phyloP scores from a whole-genome alignment of 2,113 vertebrate genomes.

The Neomonachus schauinslandi region DNA sequence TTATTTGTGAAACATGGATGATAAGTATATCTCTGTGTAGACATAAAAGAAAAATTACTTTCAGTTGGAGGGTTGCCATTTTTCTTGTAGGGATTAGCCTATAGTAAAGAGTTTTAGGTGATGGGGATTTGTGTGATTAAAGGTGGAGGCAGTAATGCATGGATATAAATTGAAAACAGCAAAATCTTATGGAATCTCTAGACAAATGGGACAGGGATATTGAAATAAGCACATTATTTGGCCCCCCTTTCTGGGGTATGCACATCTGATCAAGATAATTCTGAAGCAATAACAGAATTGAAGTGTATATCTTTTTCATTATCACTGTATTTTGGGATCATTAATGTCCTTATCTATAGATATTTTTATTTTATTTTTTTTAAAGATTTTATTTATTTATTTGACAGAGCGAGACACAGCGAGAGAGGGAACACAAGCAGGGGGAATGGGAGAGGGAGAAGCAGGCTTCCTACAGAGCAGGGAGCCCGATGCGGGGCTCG shows the following conservation, averaged over 20 bases:
- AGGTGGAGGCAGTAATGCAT: neutral
- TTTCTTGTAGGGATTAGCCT: neutral
- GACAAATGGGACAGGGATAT: neutral
- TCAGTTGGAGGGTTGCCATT: neutral
- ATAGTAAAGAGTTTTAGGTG: neutral
- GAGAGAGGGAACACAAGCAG: too few species aligned
- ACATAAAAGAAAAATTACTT: neutral
- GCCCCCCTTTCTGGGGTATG: neutral
- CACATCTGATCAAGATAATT: neutral
- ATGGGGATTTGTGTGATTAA: neutral
- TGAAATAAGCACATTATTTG: conserved; percentile 31
- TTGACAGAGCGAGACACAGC: too few species aligned
- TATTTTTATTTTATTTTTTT: neutral
- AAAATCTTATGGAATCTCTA: neutral
- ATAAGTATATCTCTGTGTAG: neutral
- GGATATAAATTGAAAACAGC: neutral
- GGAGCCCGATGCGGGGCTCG: too few species aligned
- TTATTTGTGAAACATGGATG: neutral
- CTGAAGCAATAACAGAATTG: neutral
- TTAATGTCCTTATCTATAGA: neutral
- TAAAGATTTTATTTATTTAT: too few species aligned
- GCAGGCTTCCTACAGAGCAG: too few species aligned
- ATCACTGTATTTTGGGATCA: neutral
- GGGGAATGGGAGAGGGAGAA: too few species aligned
- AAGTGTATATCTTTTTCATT: neutral